Evolutionary conservation across 2,797 vertebrate species (phyloP).

Genomic region (Trachurus trachurus): DNA sequence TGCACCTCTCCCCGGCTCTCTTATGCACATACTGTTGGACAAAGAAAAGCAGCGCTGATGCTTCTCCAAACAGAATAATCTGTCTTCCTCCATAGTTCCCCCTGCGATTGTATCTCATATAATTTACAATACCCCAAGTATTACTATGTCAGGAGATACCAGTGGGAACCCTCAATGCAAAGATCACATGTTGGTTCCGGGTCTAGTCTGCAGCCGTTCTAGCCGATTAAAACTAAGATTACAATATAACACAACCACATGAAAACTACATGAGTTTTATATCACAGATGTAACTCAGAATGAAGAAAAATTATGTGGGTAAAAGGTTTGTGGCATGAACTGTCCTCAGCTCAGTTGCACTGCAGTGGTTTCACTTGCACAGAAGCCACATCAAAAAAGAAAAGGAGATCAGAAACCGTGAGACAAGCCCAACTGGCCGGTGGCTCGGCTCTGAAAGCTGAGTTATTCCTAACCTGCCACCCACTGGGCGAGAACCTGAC

Average conservation of each 20-base stretch:
- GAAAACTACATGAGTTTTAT: background rate
- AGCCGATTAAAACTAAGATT: background rate
- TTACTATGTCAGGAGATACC: constrained; percentile 42
- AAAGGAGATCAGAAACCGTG: constrained; percentile 50
- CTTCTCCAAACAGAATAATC: constrained; percentile 80
- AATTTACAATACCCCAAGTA: constrained; percentile 42
- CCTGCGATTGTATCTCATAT: constrained; percentile 64
- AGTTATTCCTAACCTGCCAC: constrained; percentile 66
- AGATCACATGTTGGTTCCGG: constrained; percentile 54
- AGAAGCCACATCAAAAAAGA: constrained; percentile 35
- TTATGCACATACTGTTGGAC: constrained; percentile 81
- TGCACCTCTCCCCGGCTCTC: constrained; percentile 81
- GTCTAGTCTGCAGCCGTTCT: background rate
- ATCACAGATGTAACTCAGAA: constrained; percentile 4
- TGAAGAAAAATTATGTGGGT: background rate
- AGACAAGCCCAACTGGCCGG: constrained; percentile 40
- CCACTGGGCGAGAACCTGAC: constrained; percentile 72
- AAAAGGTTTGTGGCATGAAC: constrained; percentile 9
- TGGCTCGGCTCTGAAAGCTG: constrained; percentile 34
- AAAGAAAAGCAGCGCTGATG: constrained; percentile 83
- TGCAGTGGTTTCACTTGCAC: constrained; percentile 45
- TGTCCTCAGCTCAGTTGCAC: constrained; percentile 1
- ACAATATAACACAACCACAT: background rate
- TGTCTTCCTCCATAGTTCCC: constrained; percentile 68
- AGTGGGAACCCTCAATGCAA: constrained; percentile 54